Percentiles rank a stretch among this genome's conserved stretches.
Conservation (phyloP, 2,888 invertebrate genomes). For the Microctonus hyperodae region DNA sequence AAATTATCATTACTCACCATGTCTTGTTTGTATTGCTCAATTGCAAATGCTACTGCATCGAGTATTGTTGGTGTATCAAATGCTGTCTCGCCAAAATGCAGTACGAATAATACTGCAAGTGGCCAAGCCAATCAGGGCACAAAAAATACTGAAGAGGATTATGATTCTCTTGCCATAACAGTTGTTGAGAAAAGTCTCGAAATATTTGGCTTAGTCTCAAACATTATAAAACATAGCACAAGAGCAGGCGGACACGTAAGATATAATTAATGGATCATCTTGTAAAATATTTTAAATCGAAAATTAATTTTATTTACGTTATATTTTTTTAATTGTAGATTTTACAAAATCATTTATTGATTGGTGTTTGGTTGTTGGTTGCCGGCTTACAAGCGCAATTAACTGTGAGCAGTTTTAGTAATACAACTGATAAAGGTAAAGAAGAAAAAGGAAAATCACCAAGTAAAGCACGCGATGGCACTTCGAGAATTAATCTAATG, state of each 20-base stretch:
- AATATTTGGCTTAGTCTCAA: constrained; percentile 82
- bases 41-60: constrained; percentile 73
- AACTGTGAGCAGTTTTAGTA: constrained; percentile 68
- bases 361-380: constrained; percentile 87
- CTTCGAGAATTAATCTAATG: constrained; percentile 72
- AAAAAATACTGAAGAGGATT: constrained; percentile 73
- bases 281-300: no score
- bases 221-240: constrained; percentile 83
- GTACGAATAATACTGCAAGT: constrained; percentile 54
- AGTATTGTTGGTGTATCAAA: constrained; percentile 69
- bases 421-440: constrained; percentile 61
- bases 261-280: constrained; percentile 20
- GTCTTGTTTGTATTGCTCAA: constrained; percentile 83
- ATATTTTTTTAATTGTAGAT: constrained; percentile 68
- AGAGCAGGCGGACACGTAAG: constrained; percentile 87
- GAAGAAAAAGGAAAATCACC: constrained; percentile 70
- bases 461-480: constrained; percentile 67
- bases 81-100: constrained; percentile 69
- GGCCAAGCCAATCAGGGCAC: constrained; percentile 39
- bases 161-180: constrained; percentile 80
- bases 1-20: constrained; percentile 84
- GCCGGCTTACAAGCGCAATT: constrained; percentile 87
- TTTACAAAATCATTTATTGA: constrained; percentile 87
- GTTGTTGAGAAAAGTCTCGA: constrained; percentile 89
- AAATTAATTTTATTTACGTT: no score